phyloP scores from a whole-genome alignment of 2,113 vertebrate genomes.

The Malurus alboscapulatus region DNA sequence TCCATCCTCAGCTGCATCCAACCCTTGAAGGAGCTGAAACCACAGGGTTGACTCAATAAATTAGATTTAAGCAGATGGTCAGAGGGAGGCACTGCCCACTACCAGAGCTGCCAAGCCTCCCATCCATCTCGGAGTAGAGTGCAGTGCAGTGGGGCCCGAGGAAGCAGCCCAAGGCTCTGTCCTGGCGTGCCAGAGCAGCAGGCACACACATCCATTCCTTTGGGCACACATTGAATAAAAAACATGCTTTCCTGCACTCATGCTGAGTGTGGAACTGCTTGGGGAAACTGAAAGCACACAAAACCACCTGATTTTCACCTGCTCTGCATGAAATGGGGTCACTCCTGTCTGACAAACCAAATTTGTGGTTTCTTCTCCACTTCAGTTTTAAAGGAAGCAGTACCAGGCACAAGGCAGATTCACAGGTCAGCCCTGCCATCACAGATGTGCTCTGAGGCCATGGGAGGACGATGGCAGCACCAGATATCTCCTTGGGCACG shows the following conservation, averaged over 20 bases:
- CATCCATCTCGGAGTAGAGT: neutral
- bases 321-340: neutral
- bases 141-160: neutral
- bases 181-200: neutral
- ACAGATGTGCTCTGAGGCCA: neutral
- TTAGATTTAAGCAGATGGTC: accelerated
- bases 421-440: neutral
- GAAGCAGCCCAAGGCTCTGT: neutral
- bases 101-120: neutral
- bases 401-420: accelerated
- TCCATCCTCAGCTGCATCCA: neutral
- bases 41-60: neutral
- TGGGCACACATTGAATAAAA: accelerated
- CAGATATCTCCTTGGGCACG: accelerated
- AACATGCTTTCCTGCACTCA: neutral
- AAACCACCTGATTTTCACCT: neutral
- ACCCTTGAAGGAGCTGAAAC: neutral
- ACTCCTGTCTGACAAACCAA: neutral
- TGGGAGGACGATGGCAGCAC: neutral
- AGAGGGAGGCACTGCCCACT: accelerated
- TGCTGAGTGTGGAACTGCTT: neutral
- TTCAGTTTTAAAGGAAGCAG: neutral
- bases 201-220: neutral
- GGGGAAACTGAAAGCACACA: neutral
- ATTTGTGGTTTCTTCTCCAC: neutral